Base-by-base conservation (phyloP, 2,888 invertebrate species). In the Dinocampus coccinellae region DNA sequence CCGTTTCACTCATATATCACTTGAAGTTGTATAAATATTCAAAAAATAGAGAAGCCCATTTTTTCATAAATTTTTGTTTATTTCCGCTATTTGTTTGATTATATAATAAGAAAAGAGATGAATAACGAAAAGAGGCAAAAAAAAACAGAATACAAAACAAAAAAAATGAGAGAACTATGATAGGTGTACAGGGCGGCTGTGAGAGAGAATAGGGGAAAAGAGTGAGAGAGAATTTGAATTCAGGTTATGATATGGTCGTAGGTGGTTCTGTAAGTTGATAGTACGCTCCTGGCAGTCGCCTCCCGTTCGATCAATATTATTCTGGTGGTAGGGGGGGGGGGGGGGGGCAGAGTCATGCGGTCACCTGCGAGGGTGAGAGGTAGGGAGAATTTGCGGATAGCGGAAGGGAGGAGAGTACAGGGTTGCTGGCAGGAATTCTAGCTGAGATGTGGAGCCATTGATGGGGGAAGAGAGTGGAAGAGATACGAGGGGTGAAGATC, bases 281-380 rank as follows among this genome's bases (percentile, higher is more conserved):
- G 75, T 82, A 85, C 87, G 84, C 70, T 76, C 82, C 83, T 87
- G 87, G 83, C 82, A 82, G 84, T 86, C 86, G 85, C 87, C 87
- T 86, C 86, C 85, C 83, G 85, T 81, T 81, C 84, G 87, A 87
- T 87, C 87, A 87, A 87, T 87, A 87, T 86, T 83, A 82, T 83
- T 82, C 80, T 85, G 86, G 87, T 86, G 29, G 87, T 47, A 58
- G 70, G 16, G 47, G 16, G 3, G 69, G 62, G n/a, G n/a, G n/a
- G n/a, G n/a, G 87, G 87, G 76, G 62, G 63, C 22, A 42, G 62
- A 55, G 72, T 47, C 47, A 53, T 52, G 72, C 39, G n/a, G 61
- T 29, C 66, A 72, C 72, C 74, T 70, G 33, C 34, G 53, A 34
- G 55, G 60, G 70, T 47, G 47, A n/a, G 3, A 70, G 62, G 42